A percentile compares a stretch with the other conserved stretches of the same genome.
These are phyloP conservation scores for Melanotaenia trifasciata DNA, from an alignment of 2,797 vertebrate species.

Conservation along the genomic window DNA sequence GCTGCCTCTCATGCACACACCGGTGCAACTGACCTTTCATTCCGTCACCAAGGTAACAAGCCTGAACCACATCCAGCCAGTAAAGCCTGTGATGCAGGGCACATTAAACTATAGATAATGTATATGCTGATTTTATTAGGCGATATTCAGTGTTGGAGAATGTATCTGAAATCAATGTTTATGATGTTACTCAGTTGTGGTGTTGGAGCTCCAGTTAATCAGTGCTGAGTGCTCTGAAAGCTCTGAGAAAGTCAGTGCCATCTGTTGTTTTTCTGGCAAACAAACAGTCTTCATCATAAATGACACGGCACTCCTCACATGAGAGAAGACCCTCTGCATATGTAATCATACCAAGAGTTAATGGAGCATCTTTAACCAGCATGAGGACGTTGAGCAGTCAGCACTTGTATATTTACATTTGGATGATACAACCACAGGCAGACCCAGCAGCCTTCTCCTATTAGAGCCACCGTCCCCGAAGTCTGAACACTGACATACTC, in stretches of 20 bases:
- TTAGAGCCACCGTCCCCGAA: constrained; percentile 53
- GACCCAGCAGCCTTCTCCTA: constrained; percentile 44
- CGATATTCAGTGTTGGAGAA: constrained; percentile 42
- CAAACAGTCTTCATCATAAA: constrained; percentile 38
- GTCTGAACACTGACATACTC: constrained; percentile 31
- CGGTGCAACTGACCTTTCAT: constrained; percentile 64
- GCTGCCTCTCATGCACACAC: constrained; percentile 17
- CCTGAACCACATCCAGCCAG: constrained; percentile 35
- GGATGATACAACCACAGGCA: constrained; percentile 12
- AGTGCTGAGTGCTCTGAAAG: constrained; percentile 70
- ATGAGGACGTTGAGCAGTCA: constrained; percentile 18
- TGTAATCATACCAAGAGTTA: not conserved
- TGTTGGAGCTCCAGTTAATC: constrained; percentile 61
- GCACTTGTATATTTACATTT: constrained; percentile 10
- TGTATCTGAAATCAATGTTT: constrained; percentile 69
- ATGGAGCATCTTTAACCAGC: not conserved
- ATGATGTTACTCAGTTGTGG: constrained; percentile 60
- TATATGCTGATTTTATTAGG: constrained; percentile 64
- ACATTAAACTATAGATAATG: constrained; percentile 48
- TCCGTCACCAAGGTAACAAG: constrained; percentile 78
- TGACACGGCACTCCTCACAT: constrained; percentile 25
- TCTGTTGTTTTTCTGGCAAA: constrained; percentile 55
- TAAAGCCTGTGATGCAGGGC: constrained; percentile 23
- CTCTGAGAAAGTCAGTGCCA: constrained; percentile 60
- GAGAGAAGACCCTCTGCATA: constrained; percentile 1